Base-by-base conservation (phyloP, 2,113 vertebrate genomes). In the Chloropsis hardwickii region DNA sequence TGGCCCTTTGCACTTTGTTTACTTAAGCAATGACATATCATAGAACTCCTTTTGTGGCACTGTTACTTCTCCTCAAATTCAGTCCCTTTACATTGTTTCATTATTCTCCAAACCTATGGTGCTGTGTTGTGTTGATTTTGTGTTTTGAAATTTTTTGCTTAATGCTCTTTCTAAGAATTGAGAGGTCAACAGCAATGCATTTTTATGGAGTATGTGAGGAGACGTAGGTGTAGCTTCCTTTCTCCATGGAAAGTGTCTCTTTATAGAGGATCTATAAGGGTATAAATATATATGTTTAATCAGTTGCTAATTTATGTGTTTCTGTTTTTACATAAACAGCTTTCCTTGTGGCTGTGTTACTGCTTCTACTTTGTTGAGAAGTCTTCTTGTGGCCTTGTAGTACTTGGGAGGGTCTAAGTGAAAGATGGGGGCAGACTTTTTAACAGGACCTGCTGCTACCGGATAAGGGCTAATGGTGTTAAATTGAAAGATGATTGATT, bases 321-420 rank as follows among this genome's bases (percentile, higher is more conserved):
- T 76, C 18, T 91, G 0, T 9, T 81, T 94, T 64, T 39, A 31
- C 9, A 19, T 3, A 0, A 0, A 13, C 39, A 62, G 6, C 28
- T 71, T 54, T 39, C 10, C 39, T 42, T 51, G 16, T 79, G 44
- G 35, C 45, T 48, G 10, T 1, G 6, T 37, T 56, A 53, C 51
- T 35, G 29, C 72, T 88, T 78, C 23, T 29, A 37, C 27, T 82
- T 44, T 56, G 11, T 27, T 40, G 11, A 61, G 29, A 69, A 70
- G 31, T 10, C 11, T 47, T 67, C 10, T 8, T 67, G 20, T 35
- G 61, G 24, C 54, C n/a, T 69, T 89, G 54, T 21, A 40, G 21
- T 54, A 16, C 21, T 54, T 61, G n/a, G 40, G 40, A 22, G 11
- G 3, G 20, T 47, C 11, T 22, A 25, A 61, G 42, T 47, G n/a